phyloP scores from a whole-genome alignment of 2,113 vertebrate genomes.

The Rissa tridactyla region DNA sequence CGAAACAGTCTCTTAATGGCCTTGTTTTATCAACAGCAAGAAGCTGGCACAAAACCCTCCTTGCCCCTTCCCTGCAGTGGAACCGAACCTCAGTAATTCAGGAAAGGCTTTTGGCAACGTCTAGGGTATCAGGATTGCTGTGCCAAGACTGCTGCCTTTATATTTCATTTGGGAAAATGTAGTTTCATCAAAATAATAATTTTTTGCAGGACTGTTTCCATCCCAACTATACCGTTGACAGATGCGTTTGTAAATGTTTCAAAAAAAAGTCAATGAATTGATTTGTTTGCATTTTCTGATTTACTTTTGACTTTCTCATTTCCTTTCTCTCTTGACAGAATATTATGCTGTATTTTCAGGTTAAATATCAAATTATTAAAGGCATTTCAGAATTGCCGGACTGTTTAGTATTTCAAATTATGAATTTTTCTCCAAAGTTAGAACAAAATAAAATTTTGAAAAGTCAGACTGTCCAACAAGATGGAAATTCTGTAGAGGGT shows the following conservation, averaged over 20 bases:
- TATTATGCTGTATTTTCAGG: background rate
- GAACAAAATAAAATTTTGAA: background rate
- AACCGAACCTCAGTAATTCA: background rate
- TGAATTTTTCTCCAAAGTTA: background rate
- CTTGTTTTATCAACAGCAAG: background rate
- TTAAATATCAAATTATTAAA: background rate
- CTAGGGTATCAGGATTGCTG: background rate
- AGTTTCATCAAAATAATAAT: background rate
- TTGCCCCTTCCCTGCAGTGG: background rate
- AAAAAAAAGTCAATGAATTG: background rate
- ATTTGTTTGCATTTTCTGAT: background rate
- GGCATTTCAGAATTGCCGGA: background rate
- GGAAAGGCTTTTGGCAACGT: background rate
- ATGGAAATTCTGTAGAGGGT: background rate
- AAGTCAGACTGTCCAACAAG: background rate
- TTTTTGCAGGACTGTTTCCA: background rate
- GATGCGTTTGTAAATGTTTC: background rate
- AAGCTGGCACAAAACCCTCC: background rate
- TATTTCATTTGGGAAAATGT: background rate
- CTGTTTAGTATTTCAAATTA: background rate
- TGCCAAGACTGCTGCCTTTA: background rate
- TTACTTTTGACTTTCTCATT: background rate
- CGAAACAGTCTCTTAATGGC: background rate
- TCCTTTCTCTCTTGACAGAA: background rate
- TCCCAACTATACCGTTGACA: background rate